These are phyloP conservation scores for Lagria hirta DNA, from an alignment of 2,888 invertebrate species.

Conservation along the genomic window DNA sequence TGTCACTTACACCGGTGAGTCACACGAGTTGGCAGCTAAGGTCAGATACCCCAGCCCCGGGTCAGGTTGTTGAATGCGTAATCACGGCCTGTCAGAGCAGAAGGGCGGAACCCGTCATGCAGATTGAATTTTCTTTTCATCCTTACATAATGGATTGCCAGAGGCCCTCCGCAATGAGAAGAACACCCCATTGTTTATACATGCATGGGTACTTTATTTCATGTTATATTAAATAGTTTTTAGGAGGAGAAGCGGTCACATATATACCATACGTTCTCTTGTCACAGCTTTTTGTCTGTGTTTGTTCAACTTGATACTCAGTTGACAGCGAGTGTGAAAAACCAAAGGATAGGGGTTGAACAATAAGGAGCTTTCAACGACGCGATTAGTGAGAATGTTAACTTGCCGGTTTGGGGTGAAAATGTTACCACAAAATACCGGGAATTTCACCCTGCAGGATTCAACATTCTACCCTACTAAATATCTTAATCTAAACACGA, in stretches of 20 bases:
- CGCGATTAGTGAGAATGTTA: constrained; percentile 1
- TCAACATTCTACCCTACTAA: no score
- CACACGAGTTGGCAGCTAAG: constrained; percentile 44
- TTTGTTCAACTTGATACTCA: constrained; percentile 19
- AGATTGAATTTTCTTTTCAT: constrained; percentile 56
- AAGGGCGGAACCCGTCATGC: constrained; percentile 52
- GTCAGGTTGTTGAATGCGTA: constrained; percentile 53
- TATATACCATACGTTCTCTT: constrained; percentile 17
- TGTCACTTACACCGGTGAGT: constrained; percentile 51
- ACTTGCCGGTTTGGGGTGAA: no score
- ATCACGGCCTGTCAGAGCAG: constrained; percentile 54
- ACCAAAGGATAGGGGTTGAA: constrained; percentile 4
- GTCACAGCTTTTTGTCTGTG: constrained; percentile 22
- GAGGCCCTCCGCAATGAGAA: constrained; percentile 41
- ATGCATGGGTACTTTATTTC: constrained; percentile 39
- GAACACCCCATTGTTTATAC: constrained; percentile 48
- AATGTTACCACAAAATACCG: no score
- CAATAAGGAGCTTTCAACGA: constrained; percentile 5
- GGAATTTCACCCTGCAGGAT: no score
- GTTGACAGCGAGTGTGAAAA: constrained; percentile 16
- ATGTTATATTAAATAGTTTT: constrained; percentile 40
- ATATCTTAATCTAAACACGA: no score
- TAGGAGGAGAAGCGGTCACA: constrained; percentile 25
- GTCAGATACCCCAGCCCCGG: constrained; percentile 47
- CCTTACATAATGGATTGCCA: constrained; percentile 54